Base-by-base conservation (phyloP, 1,140 invertebrate genomes). In the Scaptomyza montana region DNA sequence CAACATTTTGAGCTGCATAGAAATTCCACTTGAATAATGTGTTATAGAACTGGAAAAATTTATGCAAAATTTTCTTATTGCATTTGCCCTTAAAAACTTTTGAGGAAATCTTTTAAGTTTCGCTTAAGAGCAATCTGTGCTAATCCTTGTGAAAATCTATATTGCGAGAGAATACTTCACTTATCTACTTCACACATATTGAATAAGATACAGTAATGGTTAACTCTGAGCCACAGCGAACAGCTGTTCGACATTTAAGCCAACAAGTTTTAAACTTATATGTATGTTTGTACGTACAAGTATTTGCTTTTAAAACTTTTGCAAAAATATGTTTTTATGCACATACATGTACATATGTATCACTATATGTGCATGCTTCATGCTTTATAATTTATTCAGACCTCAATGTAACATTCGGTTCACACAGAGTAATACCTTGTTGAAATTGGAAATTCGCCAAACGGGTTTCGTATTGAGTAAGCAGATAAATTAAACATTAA, bases 1-100 rank as follows among this genome's bases (percentile, higher is more conserved):
- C 25, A 57, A 72, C 66, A 16, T 36, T 60, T 72, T 53, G 8
- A 36, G 46, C 36, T 50, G 61, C 45, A 25, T 41, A 57, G 55
- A 69, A 64, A 56, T 39, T 63, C 25, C 19, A 13, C 51, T 36
- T 36, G 33, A 65, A 53, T 65, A 50, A 9, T 46, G 36, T 36
- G 43, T 25, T n/a, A 56, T 4, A 25, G 21, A 25, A 65, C 65
- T 25, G 61, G 53, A 71, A 21, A 25, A 67, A 51, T 13, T 41
- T 41, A 5, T 5, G 6, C 5, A 28, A 65, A 65, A 56, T 43
- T 65, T 56, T 16, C 16, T 45, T 56, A 28, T n/a, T n/a, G 1
- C 33, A 21, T 13, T 51, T 39, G 8, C 39, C 5, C 12, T 43
- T 13, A 5, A 39, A 57, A 36, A 30, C 16, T 60, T 60, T 16